Evolutionary conservation across 2,888 invertebrate species (phyloP).

Genomic region (Anaspis maculata): DNA sequence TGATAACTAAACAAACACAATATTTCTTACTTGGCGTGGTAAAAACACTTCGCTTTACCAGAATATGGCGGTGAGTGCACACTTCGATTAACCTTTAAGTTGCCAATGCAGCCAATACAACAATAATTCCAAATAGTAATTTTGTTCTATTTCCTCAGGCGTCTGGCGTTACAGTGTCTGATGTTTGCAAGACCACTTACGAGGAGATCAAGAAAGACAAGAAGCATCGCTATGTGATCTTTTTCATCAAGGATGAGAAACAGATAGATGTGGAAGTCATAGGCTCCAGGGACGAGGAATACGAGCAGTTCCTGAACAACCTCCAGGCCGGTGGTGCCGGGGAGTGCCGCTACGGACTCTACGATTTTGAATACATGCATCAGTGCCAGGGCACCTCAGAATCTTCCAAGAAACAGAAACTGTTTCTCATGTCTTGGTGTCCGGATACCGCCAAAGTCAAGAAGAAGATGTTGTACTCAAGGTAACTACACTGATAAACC

Average conservation of each 20-base stretch:
- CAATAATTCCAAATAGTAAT: not conserved
- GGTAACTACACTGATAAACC: constrained; percentile 36
- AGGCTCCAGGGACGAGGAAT: constrained; percentile 82
- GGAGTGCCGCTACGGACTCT: constrained; percentile 97
- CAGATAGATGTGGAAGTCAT: constrained; percentile 93
- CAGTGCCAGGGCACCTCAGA: constrained; percentile 95
- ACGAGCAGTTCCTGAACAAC: constrained; percentile 89
- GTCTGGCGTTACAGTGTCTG: constrained; percentile 94
- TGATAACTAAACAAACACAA: no score
- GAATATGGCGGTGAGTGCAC: no score
- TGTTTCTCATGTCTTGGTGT: constrained; percentile 98
- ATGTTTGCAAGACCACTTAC: constrained; percentile 89
- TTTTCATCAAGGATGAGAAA: constrained; percentile 91
- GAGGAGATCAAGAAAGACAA: constrained; percentile 98
- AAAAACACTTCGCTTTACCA: no score
- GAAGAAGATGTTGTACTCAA: constrained; percentile 80
- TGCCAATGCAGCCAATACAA: not conserved
- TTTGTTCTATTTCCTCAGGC: constrained; percentile 49
- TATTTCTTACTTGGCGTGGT: no score
- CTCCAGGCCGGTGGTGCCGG: constrained; percentile 84
- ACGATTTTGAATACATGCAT: constrained; percentile 97
- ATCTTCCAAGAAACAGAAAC: constrained; percentile 94
- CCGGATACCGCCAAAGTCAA: constrained; percentile 93
- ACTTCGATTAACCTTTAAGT: not conserved
- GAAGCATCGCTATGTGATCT: constrained; percentile 94